Percentiles rank a stretch among this genome's conserved stretches.
These are phyloP conservation scores for Escarpia spicata DNA, from an alignment of 2,888 invertebrate genomes.

Conservation along the genomic window DNA sequence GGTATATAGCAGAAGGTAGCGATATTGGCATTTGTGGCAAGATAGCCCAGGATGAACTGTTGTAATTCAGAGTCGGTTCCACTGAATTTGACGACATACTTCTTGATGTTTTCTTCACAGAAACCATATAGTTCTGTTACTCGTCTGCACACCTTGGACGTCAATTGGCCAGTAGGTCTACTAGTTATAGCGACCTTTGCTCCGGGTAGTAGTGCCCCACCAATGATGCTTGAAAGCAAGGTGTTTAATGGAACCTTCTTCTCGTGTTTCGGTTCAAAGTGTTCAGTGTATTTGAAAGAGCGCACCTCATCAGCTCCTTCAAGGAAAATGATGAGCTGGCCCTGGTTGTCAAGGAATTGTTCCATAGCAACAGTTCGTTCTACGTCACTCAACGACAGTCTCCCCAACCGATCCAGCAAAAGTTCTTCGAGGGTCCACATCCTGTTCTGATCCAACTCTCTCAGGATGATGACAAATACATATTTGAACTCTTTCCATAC, in stretches of 20 bases:
- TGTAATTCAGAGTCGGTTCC: neutral
- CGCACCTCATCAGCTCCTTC: no score
- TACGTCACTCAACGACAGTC: no score
- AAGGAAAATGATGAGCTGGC: no score
- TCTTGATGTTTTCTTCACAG: neutral
- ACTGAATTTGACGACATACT: neutral
- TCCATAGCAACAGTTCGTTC: no score
- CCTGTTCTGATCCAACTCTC: no score
- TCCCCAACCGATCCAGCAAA: no score
- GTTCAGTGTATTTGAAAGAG: no score
- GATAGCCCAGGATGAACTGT: neutral
- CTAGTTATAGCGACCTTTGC: neutral
- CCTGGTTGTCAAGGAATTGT: no score
- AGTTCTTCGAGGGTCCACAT: no score
- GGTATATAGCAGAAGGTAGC: neutral
- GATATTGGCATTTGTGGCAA: neutral
- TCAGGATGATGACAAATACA: no score
- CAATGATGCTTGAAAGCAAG: neutral
- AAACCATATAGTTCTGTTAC: neutral
- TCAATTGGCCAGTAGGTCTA: neutral
- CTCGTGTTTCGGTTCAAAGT: no score
- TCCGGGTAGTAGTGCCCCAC: neutral
- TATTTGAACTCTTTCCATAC: no score
- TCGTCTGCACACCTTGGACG: neutral
- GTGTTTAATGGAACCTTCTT: neutral